These are phyloP conservation scores for Drosophila niveifrons DNA, from an alignment of 2,888 invertebrate genomes.

Conservation along the genomic window DNA sequence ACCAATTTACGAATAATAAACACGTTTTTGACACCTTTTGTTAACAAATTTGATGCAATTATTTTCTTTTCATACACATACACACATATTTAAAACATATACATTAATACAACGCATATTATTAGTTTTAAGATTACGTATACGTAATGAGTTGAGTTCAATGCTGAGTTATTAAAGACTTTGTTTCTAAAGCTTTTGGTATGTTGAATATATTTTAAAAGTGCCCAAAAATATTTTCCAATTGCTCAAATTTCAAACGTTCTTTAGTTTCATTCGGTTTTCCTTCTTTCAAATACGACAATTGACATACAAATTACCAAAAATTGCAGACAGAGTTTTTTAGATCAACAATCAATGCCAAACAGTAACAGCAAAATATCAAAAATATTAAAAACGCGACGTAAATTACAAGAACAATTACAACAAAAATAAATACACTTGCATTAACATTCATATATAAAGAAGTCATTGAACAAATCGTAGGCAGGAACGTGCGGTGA, in stretches of 20 bases:
- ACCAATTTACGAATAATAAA: constrained; percentile 59
- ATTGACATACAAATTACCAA: constrained; percentile 36
- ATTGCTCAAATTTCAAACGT: constrained; percentile 6
- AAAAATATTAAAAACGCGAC: constrained; percentile 60
- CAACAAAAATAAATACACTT: constrained; percentile 67
- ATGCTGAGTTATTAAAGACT: constrained; percentile 1
- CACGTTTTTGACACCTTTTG: constrained; percentile 64
- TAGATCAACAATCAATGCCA: constrained; percentile 37
- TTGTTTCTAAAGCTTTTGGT: constrained; percentile 5
- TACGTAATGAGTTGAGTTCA: constrained; percentile 7
- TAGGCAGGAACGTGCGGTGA: constrained; percentile 86
- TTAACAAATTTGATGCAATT: constrained; percentile 38
- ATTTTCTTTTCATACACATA: constrained; percentile 15
- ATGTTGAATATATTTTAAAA: constrained; percentile 7
- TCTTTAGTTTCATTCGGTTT: constrained; percentile 33
- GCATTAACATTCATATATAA: constrained; percentile 66
- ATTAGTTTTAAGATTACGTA: constrained; percentile 3
- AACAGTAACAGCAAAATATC: constrained; percentile 17
- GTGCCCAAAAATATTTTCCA: background rate
- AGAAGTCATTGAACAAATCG: constrained; percentile 84
- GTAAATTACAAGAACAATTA: constrained; percentile 70
- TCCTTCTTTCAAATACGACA: constrained; percentile 23
- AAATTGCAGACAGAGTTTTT: constrained; percentile 38
- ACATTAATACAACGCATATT: background rate
- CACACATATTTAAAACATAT: background rate